phyloP scores from a whole-genome alignment of 2,113 vertebrate genomes.

The Procavia capensis region DNA sequence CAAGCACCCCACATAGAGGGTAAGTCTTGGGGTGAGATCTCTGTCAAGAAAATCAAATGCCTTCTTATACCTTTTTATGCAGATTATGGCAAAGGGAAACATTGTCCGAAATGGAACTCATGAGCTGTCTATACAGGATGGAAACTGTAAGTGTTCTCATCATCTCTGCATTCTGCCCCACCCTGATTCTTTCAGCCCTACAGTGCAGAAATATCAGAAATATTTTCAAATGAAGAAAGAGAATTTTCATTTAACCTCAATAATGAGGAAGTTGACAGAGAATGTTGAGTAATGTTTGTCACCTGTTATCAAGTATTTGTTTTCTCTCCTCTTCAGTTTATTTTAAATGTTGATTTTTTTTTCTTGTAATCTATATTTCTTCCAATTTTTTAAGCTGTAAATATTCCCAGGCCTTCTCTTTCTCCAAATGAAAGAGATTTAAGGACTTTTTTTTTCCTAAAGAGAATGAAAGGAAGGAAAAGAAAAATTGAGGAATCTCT shows the following conservation, averaged over 20 bases:
- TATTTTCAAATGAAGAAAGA: background rate
- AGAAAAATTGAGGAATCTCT: background rate
- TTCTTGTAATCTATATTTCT: background rate
- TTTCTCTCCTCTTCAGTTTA: constrained; percentile 50
- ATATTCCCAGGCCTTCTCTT: background rate
- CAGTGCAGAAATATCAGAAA: background rate
- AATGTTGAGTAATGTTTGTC: background rate
- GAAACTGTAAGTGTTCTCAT: constrained; percentile 76
- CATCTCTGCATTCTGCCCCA: background rate
- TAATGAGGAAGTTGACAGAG: background rate
- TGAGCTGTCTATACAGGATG: constrained; percentile 68
- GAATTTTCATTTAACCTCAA: background rate
- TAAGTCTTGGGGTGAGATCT: background rate
- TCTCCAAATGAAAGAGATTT: background rate
- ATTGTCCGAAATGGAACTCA: constrained; percentile 79
- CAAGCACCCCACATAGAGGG: background rate
- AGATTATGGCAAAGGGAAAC: constrained; percentile 87
- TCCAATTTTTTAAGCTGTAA: constrained; percentile 8
- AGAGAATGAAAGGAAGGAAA: background rate
- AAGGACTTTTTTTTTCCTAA: background rate
- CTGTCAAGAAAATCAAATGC: background rate
- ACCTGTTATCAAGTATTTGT: constrained; percentile 34
- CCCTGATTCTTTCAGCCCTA: background rate
- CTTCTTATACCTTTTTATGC: constrained; percentile 60
- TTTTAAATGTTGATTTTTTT: background rate